Conservation (phyloP, 2,113 vertebrate genomes). For the Paramisgurnus dabryanus region DNA sequence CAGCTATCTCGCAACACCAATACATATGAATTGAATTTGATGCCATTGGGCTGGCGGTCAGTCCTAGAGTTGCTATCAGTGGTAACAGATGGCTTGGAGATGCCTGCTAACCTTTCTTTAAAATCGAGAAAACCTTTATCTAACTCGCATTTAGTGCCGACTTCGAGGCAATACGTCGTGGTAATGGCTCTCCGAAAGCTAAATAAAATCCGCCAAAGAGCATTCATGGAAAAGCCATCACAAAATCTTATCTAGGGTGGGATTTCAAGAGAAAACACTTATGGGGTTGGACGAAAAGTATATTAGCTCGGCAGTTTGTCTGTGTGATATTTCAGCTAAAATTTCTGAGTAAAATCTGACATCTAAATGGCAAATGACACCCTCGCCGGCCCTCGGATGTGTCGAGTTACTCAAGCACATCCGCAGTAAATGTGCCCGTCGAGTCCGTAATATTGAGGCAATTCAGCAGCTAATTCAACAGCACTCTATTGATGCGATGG, state of each 20-base stretch:
- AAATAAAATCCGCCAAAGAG: slow-evolving; percentile 1
- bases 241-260: background rate
- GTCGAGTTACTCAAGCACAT: slow-evolving; percentile 47
- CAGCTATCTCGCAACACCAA: slow-evolving; percentile 29
- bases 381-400: slow-evolving; percentile 34
- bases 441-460: slow-evolving; percentile 32
- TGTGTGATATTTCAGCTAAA: slow-evolving; percentile 41
- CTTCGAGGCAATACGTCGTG: slow-evolving; percentile 7
- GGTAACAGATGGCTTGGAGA: slow-evolving; percentile 16
- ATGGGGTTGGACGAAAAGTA: slow-evolving; percentile 35
- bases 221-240: background rate
- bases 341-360: slow-evolving; percentile 48
- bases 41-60: slow-evolving; percentile 19
- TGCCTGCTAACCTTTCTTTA: background rate
- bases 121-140: slow-evolving; percentile 28
- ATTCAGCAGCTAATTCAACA: slow-evolving; percentile 32
- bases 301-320: slow-evolving; percentile 35
- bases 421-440: slow-evolving; percentile 40
- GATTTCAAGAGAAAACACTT: slow-evolving; percentile 14
- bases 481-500: slow-evolving; percentile 27
- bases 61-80: slow-evolving; percentile 13
- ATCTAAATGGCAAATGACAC: slow-evolving; percentile 50
- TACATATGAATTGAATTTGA: slow-evolving; percentile 26
- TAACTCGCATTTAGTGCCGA: background rate
- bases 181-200: slow-evolving; percentile 2